Base-by-base conservation (phyloP, 2,113 vertebrate genomes). In the Bambusicola thoracicus region DNA sequence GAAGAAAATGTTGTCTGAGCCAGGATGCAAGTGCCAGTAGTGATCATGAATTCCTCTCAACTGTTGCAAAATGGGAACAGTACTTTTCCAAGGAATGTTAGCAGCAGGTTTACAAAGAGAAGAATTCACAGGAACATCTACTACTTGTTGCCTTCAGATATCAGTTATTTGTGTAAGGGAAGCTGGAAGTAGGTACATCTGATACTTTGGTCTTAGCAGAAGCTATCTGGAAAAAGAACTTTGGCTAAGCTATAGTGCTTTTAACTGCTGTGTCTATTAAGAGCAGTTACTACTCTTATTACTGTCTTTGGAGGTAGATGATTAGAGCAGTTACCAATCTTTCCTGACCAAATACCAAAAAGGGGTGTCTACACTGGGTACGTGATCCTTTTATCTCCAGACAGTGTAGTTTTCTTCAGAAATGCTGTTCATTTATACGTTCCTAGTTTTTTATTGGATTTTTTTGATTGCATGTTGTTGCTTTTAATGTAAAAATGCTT, bases 81-180 rank as follows among this genome's bases (percentile, higher is more conserved):
- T 14, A 14, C 27, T 81, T 44, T 13, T n/a, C 30, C 19, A 8
- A 2, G 73, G 32, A 44, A 41, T 12, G 41, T 34, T 41, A 24
- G 5, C 16, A 22, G 55, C 43, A 32, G 32, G 3, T 46, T 36
- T 14, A 29, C 21, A 65, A 36, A 34, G 18, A 21, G 17, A 41
- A 38, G n/a, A n/a, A 6, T 32, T 65, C 0, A 2, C 38, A 20
- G 25, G 8, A 43, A 29, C 0, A 0, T 7, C 34, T 55, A 7
- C 6, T 56, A 1, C 8, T 48, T 49, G 27, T n/a, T 58, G 49
- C 16, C 41, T 61, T 89, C 56, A 69, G 4, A 25, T n/a, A 10
- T 32, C 44, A 27, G 1, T 49, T 27, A 1, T 8, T n/a, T 43
- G 9, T 36, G 13, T 0, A 16, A 24, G 29, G 55, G n/a, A 30